These are phyloP conservation scores for Crotalus tigris DNA, from an alignment of 2,113 vertebrate species.

Conservation along the genomic window DNA sequence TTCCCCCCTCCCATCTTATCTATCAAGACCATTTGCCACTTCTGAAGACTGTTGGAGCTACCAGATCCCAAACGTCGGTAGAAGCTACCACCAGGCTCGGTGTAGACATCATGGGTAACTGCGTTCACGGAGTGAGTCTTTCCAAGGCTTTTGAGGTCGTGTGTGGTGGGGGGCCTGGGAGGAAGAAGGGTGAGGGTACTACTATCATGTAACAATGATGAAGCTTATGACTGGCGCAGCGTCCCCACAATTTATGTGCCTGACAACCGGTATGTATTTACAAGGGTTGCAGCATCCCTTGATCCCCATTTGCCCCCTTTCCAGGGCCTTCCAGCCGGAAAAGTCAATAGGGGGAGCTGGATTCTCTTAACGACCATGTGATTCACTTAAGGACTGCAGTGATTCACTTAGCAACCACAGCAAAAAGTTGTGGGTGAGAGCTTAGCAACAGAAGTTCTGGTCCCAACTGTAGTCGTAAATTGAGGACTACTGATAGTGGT, in stretches of 20 bases:
- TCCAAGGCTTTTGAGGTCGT: not conserved
- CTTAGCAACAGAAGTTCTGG: too few species aligned
- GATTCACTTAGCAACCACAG: too few species aligned
- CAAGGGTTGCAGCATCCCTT: too few species aligned
- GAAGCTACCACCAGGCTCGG: accelerated
- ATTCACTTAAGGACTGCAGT: too few species aligned
- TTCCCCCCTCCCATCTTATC: not conserved
- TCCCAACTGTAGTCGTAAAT: not conserved
- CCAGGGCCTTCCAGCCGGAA: too few species aligned
- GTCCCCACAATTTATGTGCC: not conserved
- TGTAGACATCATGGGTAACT: not conserved
- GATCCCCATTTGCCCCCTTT: too few species aligned
- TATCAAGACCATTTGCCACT: not conserved
- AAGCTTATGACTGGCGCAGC: accelerated
- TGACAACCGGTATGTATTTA: too few species aligned
- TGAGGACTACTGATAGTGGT: not conserved
- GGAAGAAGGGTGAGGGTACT: too few species aligned
- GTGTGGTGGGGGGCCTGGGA: not conserved
- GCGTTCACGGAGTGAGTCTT: not conserved
- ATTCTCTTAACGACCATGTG: too few species aligned
- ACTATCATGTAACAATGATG: not conserved
- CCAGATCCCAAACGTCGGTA: not conserved
- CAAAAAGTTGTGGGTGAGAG: too few species aligned
- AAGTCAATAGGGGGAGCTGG: too few species aligned
- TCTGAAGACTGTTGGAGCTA: not conserved